A percentile compares a stretch with the other conserved stretches of the same genome.
These are phyloP conservation scores for Drosophila affinis DNA, from an alignment of 2,888 invertebrate species.

Conservation along the genomic window DNA sequence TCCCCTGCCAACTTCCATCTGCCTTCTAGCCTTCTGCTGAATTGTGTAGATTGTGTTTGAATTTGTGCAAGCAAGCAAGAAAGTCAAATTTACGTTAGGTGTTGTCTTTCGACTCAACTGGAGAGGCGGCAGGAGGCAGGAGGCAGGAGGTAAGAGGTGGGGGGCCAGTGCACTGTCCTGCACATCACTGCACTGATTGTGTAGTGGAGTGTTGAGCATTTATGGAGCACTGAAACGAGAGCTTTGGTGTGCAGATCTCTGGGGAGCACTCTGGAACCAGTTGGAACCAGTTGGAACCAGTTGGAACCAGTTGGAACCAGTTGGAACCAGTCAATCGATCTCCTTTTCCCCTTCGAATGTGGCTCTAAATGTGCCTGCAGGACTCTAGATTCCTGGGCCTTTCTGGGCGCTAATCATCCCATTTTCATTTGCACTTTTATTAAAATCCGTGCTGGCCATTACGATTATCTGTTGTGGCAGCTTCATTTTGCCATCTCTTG, in stretches of 20 bases:
- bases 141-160: not conserved
- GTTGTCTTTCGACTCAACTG: constrained; percentile 9
- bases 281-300: not conserved
- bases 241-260: constrained; percentile 4
- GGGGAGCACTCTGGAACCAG: not conserved
- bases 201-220: constrained; percentile 7
- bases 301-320: not conserved
- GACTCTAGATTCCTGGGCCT: not conserved
- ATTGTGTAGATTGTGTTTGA: constrained; percentile 57
- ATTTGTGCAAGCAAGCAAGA: constrained; percentile 67
- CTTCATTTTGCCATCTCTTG: constrained; percentile 37
- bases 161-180: not conserved
- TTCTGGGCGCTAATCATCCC: not conserved
- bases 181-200: constrained; percentile 11
- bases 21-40: constrained; percentile 32
- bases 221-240: constrained; percentile 9
- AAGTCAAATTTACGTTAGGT: constrained; percentile 69
- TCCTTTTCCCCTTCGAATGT: not conserved
- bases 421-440: constrained; percentile 4
- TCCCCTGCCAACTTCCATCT: constrained; percentile 47
- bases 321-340: not conserved
- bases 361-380: not conserved
- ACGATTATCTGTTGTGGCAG: constrained; percentile 41
- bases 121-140: not conserved
- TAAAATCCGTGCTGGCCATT: constrained; percentile 28